Conservation (phyloP, 2,797 vertebrate genomes). For the Platalea minor region DNA sequence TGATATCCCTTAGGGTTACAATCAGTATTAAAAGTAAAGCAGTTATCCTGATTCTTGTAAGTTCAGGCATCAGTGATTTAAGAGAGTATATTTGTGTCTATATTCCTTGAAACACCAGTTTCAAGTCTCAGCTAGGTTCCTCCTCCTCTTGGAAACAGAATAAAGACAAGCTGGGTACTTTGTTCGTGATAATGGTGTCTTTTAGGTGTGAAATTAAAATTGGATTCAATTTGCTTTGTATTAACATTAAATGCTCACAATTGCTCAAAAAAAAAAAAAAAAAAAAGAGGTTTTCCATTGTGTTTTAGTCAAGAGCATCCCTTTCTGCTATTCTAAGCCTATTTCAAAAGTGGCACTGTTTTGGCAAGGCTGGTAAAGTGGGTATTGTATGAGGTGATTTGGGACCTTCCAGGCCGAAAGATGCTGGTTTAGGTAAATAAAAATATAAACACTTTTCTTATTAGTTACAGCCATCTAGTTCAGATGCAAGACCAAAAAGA, state of each 20-base stretch:
- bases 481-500: not conserved
- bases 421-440: not conserved
- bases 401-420: not conserved
- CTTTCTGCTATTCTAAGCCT: not conserved
- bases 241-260: conserved; percentile 2
- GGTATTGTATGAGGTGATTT: not conserved
- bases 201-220: conserved; percentile 55
- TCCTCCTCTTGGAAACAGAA: conserved; percentile 15
- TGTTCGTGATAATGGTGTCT: conserved; percentile 14
- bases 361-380: not conserved
- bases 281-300: not conserved
- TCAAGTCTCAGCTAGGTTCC: not conserved
- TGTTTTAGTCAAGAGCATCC: not conserved
- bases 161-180: conserved; percentile 7
- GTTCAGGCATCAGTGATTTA: not conserved
- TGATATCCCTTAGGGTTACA: not conserved
- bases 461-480: not conserved
- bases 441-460: not conserved
- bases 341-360: not conserved
- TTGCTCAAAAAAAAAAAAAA: not conserved
- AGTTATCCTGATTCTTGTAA: not conserved
- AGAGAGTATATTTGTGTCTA: not conserved
- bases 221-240: conserved; percentile 17
- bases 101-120: not conserved
- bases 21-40: not conserved